phyloP scores from a whole-genome alignment of 2,797 vertebrate species.

The Sibirionetta formosa region DNA sequence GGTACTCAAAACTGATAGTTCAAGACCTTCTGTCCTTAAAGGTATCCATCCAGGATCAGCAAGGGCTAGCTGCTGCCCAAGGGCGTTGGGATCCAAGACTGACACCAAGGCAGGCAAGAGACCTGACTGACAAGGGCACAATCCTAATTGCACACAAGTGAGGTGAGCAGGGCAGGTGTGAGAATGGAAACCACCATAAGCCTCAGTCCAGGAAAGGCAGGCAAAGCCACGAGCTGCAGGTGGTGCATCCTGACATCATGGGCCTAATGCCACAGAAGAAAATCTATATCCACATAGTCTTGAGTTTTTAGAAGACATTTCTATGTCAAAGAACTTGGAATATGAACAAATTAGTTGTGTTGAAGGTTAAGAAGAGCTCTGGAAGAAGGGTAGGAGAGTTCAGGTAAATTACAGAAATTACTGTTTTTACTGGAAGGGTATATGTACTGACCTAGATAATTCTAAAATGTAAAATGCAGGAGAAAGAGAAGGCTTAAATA shows the following conservation, averaged over 20 bases:
- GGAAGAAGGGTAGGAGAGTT: not conserved
- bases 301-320: not conserved
- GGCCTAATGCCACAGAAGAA: not conserved
- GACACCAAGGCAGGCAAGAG: not conserved
- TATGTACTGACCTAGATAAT: not conserved
- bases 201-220: not conserved
- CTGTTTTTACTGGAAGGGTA: not conserved
- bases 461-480: not conserved
- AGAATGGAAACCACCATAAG: not conserved
- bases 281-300: not conserved
- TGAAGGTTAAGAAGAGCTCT: not conserved
- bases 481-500: not conserved
- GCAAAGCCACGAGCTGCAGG: fast-evolving
- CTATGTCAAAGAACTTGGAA: not conserved
- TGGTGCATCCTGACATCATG: not conserved
- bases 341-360: not conserved
- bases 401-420: not conserved
- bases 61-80: not conserved
- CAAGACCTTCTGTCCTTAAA: not conserved
- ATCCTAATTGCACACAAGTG: fast-evolving
- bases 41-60: not conserved
- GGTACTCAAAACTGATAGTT: not conserved
- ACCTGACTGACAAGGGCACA: not conserved
- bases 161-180: not conserved
- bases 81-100: not conserved